Evolutionary conservation across 2,797 vertebrate species (phyloP), one percentile per base, ranked within the genome.

Genomic region (Sardinella longiceps): DNA sequence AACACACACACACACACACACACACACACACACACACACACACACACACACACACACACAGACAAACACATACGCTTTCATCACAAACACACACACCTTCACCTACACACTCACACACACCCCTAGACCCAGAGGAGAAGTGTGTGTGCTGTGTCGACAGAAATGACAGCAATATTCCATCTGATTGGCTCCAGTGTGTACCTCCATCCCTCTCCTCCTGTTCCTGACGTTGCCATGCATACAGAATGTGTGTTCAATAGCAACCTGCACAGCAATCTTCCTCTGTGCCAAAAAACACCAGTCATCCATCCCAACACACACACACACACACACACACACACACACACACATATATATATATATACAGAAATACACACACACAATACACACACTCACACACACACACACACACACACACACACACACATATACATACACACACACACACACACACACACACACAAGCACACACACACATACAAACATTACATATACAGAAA

Each of bases 91-190:
- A 66, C 60, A 33, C 60, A 66, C 60, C 2, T 1, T 30, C 60
- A 33, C n/a, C 30, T 28, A 30, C 6, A 14, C 58, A 63, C 58
- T 28, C 23, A 63, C 3, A 28, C 58, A 66, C 60, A 66, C 28
- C 2, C 43, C 43, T 45, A 45, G 2, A 7, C n/a, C n/a, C 43
- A 45, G 43, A 7, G 3, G 3, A 48, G 46, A 7, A 48, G 46
- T 12, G 5, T 2, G 33, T 10, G 12, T 43, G 70, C 70, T 77
- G 70, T 77, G 37, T 39, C 6, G 33, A 20, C 70, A 77, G 33
- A 33, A 77, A 77, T 77, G 70, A 77, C 70, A 77, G 37, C 70
- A 39, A 43, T 77, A 77, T 77, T 43, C 70, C 70, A 23, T 77
- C 70, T 77, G 70, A 77, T 77, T 77, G 15, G 70, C 70, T 77